phyloP scores from a whole-genome alignment of 2,113 vertebrate genomes.

The Elachura formosa region DNA sequence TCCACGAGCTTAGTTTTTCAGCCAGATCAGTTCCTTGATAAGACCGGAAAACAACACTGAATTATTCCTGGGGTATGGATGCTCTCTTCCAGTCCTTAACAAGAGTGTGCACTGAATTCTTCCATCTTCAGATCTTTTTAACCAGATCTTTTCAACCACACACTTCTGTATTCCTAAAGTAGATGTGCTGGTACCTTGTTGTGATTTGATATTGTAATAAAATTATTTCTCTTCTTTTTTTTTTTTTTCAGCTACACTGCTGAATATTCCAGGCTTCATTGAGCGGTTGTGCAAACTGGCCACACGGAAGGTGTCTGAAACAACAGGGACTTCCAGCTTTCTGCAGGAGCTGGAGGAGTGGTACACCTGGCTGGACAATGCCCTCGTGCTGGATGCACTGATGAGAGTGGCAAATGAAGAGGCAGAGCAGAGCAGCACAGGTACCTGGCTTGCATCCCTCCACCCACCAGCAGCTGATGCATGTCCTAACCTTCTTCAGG shows the following conservation, averaged over 20 bases:
- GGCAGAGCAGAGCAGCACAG: slow-evolving; percentile 92
- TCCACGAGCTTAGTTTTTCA: neutral
- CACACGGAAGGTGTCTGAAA: slow-evolving; percentile 92
- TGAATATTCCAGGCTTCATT: slow-evolving; percentile 96
- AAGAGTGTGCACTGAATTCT: neutral
- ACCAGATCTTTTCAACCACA: neutral
- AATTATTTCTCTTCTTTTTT: neutral
- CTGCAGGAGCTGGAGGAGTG: slow-evolving; percentile 96
- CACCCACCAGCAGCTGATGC: neutral
- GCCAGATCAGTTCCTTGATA: neutral
- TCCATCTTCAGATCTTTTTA: neutral
- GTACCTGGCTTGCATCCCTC: slow-evolving; percentile 50
- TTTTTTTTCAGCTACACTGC: slow-evolving; percentile 79
- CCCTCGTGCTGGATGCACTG: slow-evolving; percentile 91
- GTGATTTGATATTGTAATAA: neutral
- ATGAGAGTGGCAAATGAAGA: slow-evolving; percentile 97
- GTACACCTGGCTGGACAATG: slow-evolving; percentile 97
- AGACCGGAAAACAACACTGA: neutral
- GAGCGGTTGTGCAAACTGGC: slow-evolving; percentile 94
- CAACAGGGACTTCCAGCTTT: slow-evolving; percentile 86
- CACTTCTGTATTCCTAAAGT: fast-evolving
- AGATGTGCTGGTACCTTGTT: neutral
- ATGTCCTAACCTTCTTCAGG: neutral
- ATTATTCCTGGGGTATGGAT: neutral
- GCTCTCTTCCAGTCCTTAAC: neutral